Evolutionary conservation across 2,797 vertebrate species (phyloP), one percentile per base, ranked within the genome.

Genomic region (Varecia variegata): DNA sequence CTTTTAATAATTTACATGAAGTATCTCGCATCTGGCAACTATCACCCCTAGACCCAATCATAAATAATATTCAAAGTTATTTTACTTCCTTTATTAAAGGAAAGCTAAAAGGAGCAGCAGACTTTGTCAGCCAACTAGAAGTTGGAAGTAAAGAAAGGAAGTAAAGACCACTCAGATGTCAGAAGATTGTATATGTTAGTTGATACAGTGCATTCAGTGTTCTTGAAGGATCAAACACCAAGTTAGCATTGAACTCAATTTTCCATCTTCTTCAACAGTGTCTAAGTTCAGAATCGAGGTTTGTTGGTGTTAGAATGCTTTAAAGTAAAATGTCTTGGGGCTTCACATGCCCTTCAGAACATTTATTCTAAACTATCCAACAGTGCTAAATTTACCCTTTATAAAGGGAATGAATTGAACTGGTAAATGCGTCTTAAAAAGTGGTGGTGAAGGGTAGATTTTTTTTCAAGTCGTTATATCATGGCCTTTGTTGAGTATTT

Each of bases 81-180:
- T 97, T 90, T 92, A 52, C 62, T 95, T 89, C 43, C 54, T 94
- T 96, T 94, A 82, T 82, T 95, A 94, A 95, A 84, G 74, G 40
- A 60, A 94, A 88, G 94, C 90, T 79, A 67, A 96, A 88, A 52
- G 68, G 93, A 62, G 17, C 45, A n/a, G 54, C 30, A 58, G 82
- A 77, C 30, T 88, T 96, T 88, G 87, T 62, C 32, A 1, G 45
- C 88, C 58, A 87, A 82, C 43, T 73, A n/a, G n/a, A n/a, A n/a
- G n/a, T n/a, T n/a, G n/a, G n/a, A n/a, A n/a, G n/a, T 93, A 35
- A 82, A 86, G 87, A 71, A 96, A 93, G 68, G 82, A 94, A 94
- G 70, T 71, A 54, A 38, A 90, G 77, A 52, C 50, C 52, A 50
- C 62, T 67, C 67, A 62, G 80, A 94, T 1, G 3, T 93, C 74